phyloP scores from a whole-genome alignment of 2,888 invertebrate species.

The Lumbricus terrestris region DNA sequence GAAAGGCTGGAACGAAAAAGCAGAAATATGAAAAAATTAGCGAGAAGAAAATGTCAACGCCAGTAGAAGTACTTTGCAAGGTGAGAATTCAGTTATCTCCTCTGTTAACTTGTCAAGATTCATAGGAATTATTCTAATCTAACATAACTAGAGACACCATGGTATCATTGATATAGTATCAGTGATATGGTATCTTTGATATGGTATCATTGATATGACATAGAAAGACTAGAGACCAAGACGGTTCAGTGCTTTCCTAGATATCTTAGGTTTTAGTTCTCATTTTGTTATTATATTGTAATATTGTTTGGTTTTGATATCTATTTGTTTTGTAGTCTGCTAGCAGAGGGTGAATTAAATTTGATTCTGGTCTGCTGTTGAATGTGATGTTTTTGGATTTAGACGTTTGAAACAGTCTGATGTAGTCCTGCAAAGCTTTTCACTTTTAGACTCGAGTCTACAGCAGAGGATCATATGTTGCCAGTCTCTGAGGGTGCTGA shows the following conservation, averaged over 20 bases:
- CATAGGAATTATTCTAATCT: neutral
- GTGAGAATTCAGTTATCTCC: conserved; percentile 67
- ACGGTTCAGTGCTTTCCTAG: neutral
- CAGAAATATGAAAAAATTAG: conserved; percentile 98
- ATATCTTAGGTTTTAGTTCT: neutral
- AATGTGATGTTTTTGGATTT: no score
- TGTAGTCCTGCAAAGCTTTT: no score
- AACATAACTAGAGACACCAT: neutral
- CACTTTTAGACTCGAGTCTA: no score
- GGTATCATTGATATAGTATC: neutral
- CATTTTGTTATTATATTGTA: neutral
- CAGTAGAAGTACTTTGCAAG: conserved; percentile 95
- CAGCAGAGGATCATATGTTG: no score
- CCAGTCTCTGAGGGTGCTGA: no score
- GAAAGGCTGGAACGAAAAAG: conserved; percentile 86
- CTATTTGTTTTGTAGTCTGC: neutral
- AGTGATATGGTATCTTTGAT: no score
- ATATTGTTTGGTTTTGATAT: neutral
- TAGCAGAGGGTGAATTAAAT: no score
- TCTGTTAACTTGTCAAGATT: no score
- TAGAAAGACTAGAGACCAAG: neutral
- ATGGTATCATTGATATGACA: neutral
- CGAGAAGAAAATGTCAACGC: conserved; percentile 98
- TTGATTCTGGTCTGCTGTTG: no score
- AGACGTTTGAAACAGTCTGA: no score